Conservation (phyloP, 1,140 invertebrate genomes). For the Caerostris darwini region DNA sequence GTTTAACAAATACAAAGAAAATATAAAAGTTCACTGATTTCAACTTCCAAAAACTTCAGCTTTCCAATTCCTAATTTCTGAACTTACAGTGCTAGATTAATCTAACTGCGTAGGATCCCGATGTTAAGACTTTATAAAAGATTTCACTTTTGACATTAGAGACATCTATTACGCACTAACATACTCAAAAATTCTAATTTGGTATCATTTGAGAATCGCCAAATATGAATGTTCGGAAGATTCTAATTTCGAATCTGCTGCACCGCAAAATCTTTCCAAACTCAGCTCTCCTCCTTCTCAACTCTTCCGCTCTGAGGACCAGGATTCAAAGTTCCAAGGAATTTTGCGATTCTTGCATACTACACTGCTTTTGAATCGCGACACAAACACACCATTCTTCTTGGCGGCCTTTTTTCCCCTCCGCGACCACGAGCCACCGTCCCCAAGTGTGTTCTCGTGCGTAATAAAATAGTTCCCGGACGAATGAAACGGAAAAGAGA, state of each 20-base stretch:
- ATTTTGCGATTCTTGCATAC: background rate
- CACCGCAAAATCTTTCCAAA: background rate
- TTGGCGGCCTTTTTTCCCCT: background rate
- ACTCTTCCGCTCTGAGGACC: background rate
- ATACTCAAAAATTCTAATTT: too few species aligned
- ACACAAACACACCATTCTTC: background rate
- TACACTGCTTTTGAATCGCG: background rate
- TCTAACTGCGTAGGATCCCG: too few species aligned
- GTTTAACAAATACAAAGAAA: too few species aligned
- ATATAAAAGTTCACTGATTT: too few species aligned
- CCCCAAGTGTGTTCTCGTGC: background rate
- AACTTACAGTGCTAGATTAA: too few species aligned
- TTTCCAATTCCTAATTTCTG: too few species aligned
- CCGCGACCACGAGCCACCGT: background rate
- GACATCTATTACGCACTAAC: too few species aligned
- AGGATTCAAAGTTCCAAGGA: background rate
- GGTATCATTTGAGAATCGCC: too few species aligned
- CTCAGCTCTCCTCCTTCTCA: too few species aligned
- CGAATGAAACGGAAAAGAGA: background rate
- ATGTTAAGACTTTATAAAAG: too few species aligned
- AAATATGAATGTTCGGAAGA: background rate
- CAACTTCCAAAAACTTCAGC: too few species aligned
- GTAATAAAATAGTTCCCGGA: conserved; percentile 28
- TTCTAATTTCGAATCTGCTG: background rate
- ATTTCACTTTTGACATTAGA: too few species aligned